Conservation (phyloP, 2,888 invertebrate species). For the Scelioninae gen. 2 region DNA sequence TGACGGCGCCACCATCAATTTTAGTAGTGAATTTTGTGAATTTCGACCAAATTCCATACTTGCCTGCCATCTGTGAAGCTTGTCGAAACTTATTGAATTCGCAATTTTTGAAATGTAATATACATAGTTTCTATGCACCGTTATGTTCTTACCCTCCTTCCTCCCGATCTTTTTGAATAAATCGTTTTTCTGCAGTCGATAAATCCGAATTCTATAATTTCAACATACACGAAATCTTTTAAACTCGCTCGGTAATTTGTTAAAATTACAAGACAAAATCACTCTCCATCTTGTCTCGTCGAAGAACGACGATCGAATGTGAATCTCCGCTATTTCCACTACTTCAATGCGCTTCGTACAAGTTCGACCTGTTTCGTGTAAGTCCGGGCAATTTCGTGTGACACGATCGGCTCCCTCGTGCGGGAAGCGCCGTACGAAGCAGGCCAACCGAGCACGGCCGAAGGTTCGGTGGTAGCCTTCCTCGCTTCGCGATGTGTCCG, state of each 20-base stretch:
- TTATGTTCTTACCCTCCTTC: no score
- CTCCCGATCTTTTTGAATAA: no score
- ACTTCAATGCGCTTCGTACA: constrained; percentile 22
- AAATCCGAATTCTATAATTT: neutral
- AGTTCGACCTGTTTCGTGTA: constrained; percentile 17
- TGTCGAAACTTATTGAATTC: no score
- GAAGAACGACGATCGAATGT: constrained; percentile 34
- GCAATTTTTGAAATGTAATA: no score
- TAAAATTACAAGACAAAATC: neutral
- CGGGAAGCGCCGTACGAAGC: constrained; percentile 50
- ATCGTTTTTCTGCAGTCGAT: neutral
- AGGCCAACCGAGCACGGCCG: constrained; percentile 57
- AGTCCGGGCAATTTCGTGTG: constrained; percentile 30
- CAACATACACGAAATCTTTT: neutral
- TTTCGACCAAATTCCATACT: no score
- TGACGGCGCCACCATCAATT: no score
- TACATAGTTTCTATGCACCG: no score
- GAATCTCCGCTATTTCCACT: neutral
- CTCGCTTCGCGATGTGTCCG: constrained; percentile 60
- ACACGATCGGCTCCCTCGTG: constrained; percentile 31
- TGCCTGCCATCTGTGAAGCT: no score
- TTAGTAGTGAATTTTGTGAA: no score
- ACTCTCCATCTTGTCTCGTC: constrained; percentile 12
- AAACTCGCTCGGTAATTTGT: neutral
- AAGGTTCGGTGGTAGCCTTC: constrained; percentile 58